Percentiles rank a stretch among this genome's conserved stretches.
Conservation (phyloP, 2,888 invertebrate genomes). For the Catocala fraxini region DNA sequence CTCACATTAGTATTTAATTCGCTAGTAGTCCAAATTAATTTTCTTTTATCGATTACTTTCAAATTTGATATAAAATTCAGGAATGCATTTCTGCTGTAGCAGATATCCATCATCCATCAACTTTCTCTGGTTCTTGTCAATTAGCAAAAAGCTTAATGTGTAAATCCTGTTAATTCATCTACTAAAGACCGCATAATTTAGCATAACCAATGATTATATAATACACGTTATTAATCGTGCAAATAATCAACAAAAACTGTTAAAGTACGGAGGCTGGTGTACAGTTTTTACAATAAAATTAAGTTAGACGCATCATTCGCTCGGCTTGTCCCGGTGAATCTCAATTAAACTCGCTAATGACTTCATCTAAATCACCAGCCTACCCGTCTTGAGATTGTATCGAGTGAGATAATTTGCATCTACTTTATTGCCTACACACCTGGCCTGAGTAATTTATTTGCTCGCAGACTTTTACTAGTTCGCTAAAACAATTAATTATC, state of each 20-base stretch:
- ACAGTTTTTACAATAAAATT: constrained; percentile 27
- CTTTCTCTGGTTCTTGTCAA: no score
- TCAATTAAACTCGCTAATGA: constrained; percentile 50
- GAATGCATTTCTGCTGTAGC: no score
- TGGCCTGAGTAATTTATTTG: constrained; percentile 44
- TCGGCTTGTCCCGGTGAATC: constrained; percentile 30
- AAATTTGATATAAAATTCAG: no score
- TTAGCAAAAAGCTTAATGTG: neutral
- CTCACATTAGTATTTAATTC: no score
- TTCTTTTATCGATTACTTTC: no score
- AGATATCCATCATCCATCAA: no score
- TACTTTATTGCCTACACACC: constrained; percentile 49
- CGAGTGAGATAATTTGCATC: constrained; percentile 58
- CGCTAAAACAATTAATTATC: constrained; percentile 23
- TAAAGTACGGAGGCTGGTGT: neutral
- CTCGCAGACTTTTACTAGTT: constrained; percentile 3
- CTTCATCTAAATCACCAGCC: constrained; percentile 56
- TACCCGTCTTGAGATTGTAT: constrained; percentile 52
- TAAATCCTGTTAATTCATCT: neutral
- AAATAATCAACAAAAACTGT: neutral
- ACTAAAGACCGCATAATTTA: neutral
- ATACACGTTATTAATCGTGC: no score
- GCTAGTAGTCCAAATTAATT: no score
- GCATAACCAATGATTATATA: no score
- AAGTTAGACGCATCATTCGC: constrained; percentile 21